A percentile compares a stretch with the other conserved stretches of the same genome.
These are phyloP conservation scores for Sialis lutaria DNA, from an alignment of 2,888 invertebrate species.

Conservation along the genomic window DNA sequence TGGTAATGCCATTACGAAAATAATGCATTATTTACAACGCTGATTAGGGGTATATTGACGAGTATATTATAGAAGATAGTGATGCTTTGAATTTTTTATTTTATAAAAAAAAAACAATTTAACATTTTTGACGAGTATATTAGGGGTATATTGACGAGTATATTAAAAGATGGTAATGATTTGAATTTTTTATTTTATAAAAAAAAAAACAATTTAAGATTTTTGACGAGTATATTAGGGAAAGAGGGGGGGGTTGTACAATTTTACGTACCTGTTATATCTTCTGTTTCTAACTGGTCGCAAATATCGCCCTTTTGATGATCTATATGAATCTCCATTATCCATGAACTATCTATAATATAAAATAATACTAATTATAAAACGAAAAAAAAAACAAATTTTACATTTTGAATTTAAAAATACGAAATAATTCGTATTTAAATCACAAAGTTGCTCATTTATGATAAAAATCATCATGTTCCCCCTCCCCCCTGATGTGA, in stretches of 20 bases:
- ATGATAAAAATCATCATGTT: too few relatives aligned
- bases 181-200: too few relatives aligned
- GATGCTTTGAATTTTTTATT: too few relatives aligned
- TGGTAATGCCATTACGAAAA: too few relatives aligned
- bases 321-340: slow-evolving; percentile 8
- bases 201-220: background rate
- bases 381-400: background rate
- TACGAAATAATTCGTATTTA: background rate
- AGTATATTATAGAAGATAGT: too few relatives aligned
- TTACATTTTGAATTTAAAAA: background rate
- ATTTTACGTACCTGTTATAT: slow-evolving; percentile 44
- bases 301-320: slow-evolving; percentile 31
- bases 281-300: slow-evolving; percentile 53
- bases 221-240: slow-evolving; percentile 3
- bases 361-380: background rate
- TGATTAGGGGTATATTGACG: too few relatives aligned
- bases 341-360: background rate
- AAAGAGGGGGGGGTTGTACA: background rate
- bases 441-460: background rate
- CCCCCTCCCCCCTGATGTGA: too few relatives aligned
- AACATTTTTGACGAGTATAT: too few relatives aligned
- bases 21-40: too few relatives aligned
- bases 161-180: too few relatives aligned
- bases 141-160: too few relatives aligned
- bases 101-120: too few relatives aligned